phyloP scores from a whole-genome alignment of 2,797 vertebrate genomes.

The Bovichtus diacanthus region DNA sequence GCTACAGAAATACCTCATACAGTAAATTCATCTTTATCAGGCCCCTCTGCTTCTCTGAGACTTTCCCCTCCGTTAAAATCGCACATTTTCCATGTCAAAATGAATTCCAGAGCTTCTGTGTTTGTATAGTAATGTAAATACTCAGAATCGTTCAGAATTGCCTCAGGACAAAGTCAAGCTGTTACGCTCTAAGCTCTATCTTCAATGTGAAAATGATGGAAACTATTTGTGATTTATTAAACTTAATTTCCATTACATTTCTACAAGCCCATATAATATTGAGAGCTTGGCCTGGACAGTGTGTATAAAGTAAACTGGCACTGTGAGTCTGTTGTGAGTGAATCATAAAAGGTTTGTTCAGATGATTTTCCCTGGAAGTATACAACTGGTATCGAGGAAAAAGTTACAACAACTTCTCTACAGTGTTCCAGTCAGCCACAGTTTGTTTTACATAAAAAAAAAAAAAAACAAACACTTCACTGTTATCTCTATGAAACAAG shows the following conservation, averaged over 20 bases:
- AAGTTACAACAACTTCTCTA: neutral
- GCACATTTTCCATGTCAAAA: conserved; percentile 32
- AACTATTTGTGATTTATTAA: conserved; percentile 36
- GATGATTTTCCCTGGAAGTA: conserved; percentile 1
- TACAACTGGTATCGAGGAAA: neutral
- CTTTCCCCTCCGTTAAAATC: conserved; percentile 20
- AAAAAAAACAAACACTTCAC: conserved; percentile 27
- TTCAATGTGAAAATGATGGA: conserved; percentile 22
- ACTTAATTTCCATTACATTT: conserved; percentile 25
- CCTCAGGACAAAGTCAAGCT: conserved; percentile 31
- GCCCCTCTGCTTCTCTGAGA: neutral
- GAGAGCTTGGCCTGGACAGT: conserved; percentile 16
- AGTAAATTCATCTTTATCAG: conserved; percentile 6
- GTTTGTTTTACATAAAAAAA: conserved; percentile 48
- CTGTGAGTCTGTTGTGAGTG: neutral
- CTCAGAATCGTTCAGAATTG: conserved; percentile 5
- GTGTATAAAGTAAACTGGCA: conserved; percentile 10
- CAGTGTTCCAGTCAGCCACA: conserved; percentile 3
- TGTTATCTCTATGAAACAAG: conserved; percentile 43
- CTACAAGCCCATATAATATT: neutral
- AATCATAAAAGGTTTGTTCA: conserved; percentile 7
- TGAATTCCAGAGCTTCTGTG: conserved; percentile 51
- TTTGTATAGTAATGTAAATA: conserved; percentile 51
- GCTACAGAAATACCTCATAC: neutral
- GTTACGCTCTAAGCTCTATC: conserved; percentile 13